Percentiles rank a stretch among this genome's conserved stretches.
phyloP scores from a whole-genome alignment of 2,797 vertebrate species.

The Hippoglossus hippoglossus region DNA sequence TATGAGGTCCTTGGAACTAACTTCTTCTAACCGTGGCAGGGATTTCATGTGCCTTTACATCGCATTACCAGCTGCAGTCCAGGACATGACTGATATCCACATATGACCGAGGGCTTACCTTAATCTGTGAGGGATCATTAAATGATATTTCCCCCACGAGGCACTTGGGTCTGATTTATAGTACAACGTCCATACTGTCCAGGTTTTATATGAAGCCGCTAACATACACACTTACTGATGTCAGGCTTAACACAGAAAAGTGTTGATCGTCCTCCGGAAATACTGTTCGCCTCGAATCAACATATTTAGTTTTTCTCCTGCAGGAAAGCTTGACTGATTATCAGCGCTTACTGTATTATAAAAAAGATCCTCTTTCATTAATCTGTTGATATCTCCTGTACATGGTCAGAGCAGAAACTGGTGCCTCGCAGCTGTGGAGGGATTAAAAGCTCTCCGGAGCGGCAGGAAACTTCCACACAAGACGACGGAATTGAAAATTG shows the following conservation, averaged over 20 bases:
- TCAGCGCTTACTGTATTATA: constrained; percentile 43
- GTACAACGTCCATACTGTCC: constrained; percentile 3
- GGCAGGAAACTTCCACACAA: constrained; percentile 10
- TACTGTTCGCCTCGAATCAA: constrained; percentile 3
- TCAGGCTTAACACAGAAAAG: constrained; percentile 16
- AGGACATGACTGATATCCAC: too few species aligned
- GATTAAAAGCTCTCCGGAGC: constrained; percentile 36
- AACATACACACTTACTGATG: constrained; percentile 14
- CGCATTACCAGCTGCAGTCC: too few species aligned
- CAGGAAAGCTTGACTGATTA: constrained; percentile 51
- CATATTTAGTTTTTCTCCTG: constrained; percentile 18
- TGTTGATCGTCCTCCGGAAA: constrained; percentile 13
- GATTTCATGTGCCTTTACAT: too few species aligned
- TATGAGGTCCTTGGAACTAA: too few species aligned
- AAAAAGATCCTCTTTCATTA: constrained; percentile 58
- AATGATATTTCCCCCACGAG: constrained; percentile 25
- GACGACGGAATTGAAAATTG: fast-evolving
- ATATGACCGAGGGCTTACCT: constrained; percentile 10
- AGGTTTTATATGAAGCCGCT: constrained; percentile 18
- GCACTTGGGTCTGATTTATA: constrained; percentile 30
- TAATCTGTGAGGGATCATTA: constrained; percentile 45
- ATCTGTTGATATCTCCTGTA: constrained; percentile 50
- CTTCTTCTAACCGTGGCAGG: too few species aligned
- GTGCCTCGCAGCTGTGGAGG: constrained; percentile 31
- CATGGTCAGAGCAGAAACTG: constrained; percentile 47